Percentiles rank a stretch among this genome's conserved stretches.
Evolutionary conservation across 2,888 invertebrate species (phyloP).

Genomic region (Argyresthia goedartella): DNA sequence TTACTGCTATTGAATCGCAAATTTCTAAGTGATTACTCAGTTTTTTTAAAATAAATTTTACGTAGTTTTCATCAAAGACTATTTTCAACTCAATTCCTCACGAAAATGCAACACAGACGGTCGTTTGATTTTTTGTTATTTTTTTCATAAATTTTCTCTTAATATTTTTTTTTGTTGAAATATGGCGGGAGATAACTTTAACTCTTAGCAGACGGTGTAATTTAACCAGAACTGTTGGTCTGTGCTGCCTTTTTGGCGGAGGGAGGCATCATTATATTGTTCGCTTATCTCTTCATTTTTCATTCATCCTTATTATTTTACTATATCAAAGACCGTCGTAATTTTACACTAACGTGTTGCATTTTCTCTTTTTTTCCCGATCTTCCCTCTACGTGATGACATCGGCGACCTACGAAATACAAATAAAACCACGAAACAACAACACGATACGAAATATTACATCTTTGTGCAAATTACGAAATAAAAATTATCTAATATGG

Average conservation of each 20-base stretch:
- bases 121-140: constrained; percentile 26
- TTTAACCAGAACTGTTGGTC: constrained; percentile 35
- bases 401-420: no score
- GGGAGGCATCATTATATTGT: constrained; percentile 15
- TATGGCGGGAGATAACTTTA: constrained; percentile 17
- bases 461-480: no score
- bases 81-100: constrained; percentile 27
- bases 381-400: constrained; percentile 13
- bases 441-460: no score
- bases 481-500: no score
- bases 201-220: constrained; percentile 16
- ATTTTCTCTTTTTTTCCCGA: constrained; percentile 67
- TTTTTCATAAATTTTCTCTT: constrained; percentile 10
- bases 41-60: not conserved
- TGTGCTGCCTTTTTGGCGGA: constrained; percentile 67
- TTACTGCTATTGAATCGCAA: not conserved
- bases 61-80: constrained; percentile 19
- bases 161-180: constrained; percentile 16
- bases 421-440: no score
- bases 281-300: constrained; percentile 8
- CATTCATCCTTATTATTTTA: constrained; percentile 16
- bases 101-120: constrained; percentile 71
- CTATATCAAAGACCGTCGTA: constrained; percentile 39
- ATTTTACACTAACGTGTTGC: constrained; percentile 57
- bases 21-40: constrained; percentile 1